Base-by-base conservation (phyloP, 2,888 invertebrate species). In the Malthinus flaveolus region DNA sequence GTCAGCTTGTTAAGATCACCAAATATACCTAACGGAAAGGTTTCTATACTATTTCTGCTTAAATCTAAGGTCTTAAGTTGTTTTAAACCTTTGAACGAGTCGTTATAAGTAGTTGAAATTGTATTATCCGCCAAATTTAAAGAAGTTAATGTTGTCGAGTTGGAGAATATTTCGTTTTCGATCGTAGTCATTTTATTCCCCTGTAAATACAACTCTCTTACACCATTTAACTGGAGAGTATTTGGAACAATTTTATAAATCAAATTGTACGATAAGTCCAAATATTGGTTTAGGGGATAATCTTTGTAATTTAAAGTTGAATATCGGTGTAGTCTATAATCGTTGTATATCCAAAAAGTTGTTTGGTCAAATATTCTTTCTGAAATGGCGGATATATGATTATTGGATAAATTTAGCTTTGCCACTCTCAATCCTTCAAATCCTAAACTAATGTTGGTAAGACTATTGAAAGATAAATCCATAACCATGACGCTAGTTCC, bases 391-490 rank as follows among this genome's bases (percentile, higher is more conserved):
- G n/a, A 34, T 23, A 61, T 54, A 54, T 39, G 36, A 32, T 61
- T 61, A 8, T 10, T 46, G 8, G 61, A 57, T n/a, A 57, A 39
- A 35, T 61, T 57, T 47, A 61, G 12, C 46, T 33, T 45, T 11
- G 11, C 36, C 6, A 56, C 56, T 36, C 13, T 48, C 10, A 60
- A 31, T 11, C 53, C 56, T 8, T 9, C 15, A 36, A 56, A 47
- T 1, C 35, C 31, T 6, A 3, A 35, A 48, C 12, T 23, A 7
- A 57, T 54, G 10, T 51, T 36, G 6, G 36, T 31, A 15, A 60
- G 11, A 9, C n/a, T 10, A 8, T 61, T 61, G 7, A 32, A n/a
- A 1, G 61, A 61, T 45, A 61, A 48, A 49, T 61, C 57, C 9
- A 61, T 10, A 6, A 31, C 34, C 1, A 32, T 12, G 3, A 54